Percentiles rank a stretch among this genome's conserved stretches.
phyloP scores from a whole-genome alignment of 2,888 invertebrate genomes.

The Osmoderma eremita region DNA sequence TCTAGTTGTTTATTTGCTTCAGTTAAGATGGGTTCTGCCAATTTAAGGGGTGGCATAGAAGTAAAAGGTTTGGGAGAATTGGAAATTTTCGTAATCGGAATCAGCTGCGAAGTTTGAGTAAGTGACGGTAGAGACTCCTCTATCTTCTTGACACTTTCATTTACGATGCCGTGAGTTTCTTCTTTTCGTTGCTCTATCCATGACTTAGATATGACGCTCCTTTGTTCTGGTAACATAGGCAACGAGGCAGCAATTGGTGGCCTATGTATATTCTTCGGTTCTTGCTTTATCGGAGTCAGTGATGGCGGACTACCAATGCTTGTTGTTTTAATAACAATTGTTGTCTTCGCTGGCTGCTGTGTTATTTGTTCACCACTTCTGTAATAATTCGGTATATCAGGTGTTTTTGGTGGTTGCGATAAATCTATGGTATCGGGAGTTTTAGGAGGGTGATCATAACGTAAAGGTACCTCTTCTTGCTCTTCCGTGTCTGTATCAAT shows the following conservation, averaged over 20 bases:
- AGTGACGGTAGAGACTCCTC: conserved; percentile 29
- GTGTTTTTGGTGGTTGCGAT: conserved; percentile 67
- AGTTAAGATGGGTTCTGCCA: conserved; percentile 16
- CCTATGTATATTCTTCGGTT: conserved; percentile 39
- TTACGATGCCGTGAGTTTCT: conserved; percentile 10
- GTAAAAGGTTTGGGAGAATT: conserved; percentile 32
- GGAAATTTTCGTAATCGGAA: conserved; percentile 21
- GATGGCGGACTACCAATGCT: conserved; percentile 60
- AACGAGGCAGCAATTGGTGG: conserved; percentile 11
- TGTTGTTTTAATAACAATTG: conserved; percentile 46
- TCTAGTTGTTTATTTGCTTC: conserved; percentile 24
- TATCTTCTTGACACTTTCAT: conserved; percentile 9
- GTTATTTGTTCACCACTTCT: conserved; percentile 57
- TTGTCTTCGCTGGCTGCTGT: conserved; percentile 33
- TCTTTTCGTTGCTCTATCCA: conserved; percentile 38
- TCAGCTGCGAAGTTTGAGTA: conserved; percentile 30
- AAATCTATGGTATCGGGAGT: conserved; percentile 66
- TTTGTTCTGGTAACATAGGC: conserved; percentile 35
- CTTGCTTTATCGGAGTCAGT: conserved; percentile 59
- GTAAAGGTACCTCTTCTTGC: conserved; percentile 67
- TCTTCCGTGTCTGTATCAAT: conserved; percentile 90
- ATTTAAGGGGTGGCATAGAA: conserved; percentile 38
- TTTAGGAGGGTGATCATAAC: conserved; percentile 64
- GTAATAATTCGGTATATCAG: conserved; percentile 67
- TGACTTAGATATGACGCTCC: conserved; percentile 43